Base-by-base conservation (phyloP, 2,113 vertebrate genomes). In the Pelecanoides urinatrix region DNA sequence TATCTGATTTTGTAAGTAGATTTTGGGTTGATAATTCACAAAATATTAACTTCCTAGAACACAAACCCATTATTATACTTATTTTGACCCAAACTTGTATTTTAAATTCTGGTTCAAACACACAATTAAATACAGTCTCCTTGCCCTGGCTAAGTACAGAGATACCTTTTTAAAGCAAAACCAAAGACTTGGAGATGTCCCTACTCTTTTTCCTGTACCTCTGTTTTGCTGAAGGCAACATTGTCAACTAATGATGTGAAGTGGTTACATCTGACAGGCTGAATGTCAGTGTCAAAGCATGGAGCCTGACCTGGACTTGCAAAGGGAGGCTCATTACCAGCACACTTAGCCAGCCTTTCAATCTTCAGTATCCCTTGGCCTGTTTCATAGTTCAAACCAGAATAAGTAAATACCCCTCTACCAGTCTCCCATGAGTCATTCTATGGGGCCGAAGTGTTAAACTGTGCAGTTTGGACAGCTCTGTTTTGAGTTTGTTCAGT, bases 401-500 rank as follows among this genome's bases (percentile, higher is more conserved):
- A 95, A 86, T 92, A 97, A 97, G 72, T 79, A 96, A 94, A 96
- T 79, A 90, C 3, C 59, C 38, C 34, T 92, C 52, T 66, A 75
- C 27, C 52, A 40, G n/a, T 58, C 71, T 84, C 95, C 92, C 52
- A 22, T 40, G 76, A 96, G 83, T 76, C 9, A 1, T 71, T 92
- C 79, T 42, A 71, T 22, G 56, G 62, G 94, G 42, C 49, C 85
- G 63, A 96, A 92, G 92, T 81, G 81, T 90, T 96, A 88, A 91
- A 92, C 73, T 79, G 81, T 88, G 88, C 53, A 77, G 67, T 82
- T 93, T 73, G 65, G 91, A 84, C 61, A 95, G 68, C 59, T 96
- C 91, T 97, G 91, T 85, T 98, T 98, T 97, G 95, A 97, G 88
- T 97, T 96, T 96, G 47, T 85, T 92, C 96, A 75, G 72, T 97